phyloP scores from a whole-genome alignment of 1,140 invertebrate genomes.

The Calephelis virginiensis region DNA sequence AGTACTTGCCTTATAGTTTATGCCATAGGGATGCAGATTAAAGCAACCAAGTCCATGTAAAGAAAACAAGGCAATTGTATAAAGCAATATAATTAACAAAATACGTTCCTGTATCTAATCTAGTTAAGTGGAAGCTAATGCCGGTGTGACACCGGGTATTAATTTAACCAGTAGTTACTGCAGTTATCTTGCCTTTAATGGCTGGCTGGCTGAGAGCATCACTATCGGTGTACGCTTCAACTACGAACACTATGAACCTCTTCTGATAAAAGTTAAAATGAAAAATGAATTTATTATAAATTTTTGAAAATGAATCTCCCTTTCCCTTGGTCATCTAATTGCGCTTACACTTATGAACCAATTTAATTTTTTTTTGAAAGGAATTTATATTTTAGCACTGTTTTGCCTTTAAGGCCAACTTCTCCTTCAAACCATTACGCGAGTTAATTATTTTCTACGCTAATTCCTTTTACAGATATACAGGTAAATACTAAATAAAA shows the following conservation, averaged over 20 bases:
- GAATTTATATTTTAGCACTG: too few species aligned
- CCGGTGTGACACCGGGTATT: constrained; percentile 48
- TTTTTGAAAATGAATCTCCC: too few species aligned
- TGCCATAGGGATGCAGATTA: not conserved
- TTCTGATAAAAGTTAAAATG: not conserved
- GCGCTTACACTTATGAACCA: too few species aligned
- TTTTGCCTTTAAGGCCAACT: too few species aligned
- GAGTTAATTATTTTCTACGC: too few species aligned
- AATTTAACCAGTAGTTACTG: constrained; percentile 43
- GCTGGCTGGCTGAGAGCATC: constrained; percentile 46
- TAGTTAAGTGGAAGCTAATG: constrained; percentile 56
- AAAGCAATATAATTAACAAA: constrained; percentile 51
- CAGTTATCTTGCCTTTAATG: constrained; percentile 50
- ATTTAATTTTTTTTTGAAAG: too few species aligned
- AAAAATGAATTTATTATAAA: too few species aligned
- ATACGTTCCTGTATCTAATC: constrained; percentile 48
- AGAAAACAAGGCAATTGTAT: constrained; percentile 29
- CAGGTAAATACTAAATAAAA: too few species aligned
- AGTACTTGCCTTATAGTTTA: not conserved
- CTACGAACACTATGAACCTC: constrained; percentile 29
- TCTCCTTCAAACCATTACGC: too few species aligned
- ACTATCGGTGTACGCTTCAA: constrained; percentile 34
- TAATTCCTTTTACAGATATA: too few species aligned
- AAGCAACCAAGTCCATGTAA: constrained; percentile 7
- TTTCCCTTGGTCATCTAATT: too few species aligned